Evolutionary conservation across 2,888 invertebrate species (phyloP).

Genomic region (Pelosia muscerda): DNA sequence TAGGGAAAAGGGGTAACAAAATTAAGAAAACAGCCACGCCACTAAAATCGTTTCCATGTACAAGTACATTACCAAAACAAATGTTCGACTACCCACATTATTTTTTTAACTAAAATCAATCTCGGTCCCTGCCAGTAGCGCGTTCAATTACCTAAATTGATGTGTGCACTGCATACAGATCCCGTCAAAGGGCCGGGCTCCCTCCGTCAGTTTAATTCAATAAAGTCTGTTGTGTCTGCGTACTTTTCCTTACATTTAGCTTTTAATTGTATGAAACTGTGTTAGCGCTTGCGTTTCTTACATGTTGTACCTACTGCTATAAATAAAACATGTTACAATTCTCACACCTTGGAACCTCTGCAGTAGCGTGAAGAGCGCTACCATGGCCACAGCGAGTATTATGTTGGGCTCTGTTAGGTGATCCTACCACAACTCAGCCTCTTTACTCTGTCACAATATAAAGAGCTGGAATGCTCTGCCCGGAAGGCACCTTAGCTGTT

Average conservation of each 20-base stretch:
- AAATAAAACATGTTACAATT: too few relatives aligned
- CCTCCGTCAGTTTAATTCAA: conserved; percentile 76
- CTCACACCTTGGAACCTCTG: too few relatives aligned
- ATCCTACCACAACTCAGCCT: too few relatives aligned
- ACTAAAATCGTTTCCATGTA: conserved; percentile 14
- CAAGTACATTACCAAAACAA: conserved; percentile 16
- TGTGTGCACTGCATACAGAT: conserved; percentile 81
- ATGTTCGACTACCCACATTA: conserved; percentile 10
- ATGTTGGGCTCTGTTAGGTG: too few relatives aligned
- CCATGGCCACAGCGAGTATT: too few relatives aligned
- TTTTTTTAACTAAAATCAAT: conserved; percentile 34
- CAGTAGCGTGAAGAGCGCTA: too few relatives aligned
- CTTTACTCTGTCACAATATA: too few relatives aligned
- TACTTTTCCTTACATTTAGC: conserved; percentile 45
- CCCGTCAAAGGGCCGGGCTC: conserved; percentile 68
- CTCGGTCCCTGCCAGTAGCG: conserved; percentile 47
- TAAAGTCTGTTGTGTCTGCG: conserved; percentile 62
- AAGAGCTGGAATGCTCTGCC: too few relatives aligned
- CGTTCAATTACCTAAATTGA: conserved; percentile 82
- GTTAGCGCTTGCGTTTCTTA: conserved; percentile 33
- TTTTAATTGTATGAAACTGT: conserved; percentile 47
- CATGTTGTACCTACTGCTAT: not conserved
- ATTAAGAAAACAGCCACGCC: not conserved
- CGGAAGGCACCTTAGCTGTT: too few relatives aligned
- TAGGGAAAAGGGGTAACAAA: not conserved